Base-by-base conservation (phyloP, 2,888 invertebrate species). In the Melanotus villosus region DNA sequence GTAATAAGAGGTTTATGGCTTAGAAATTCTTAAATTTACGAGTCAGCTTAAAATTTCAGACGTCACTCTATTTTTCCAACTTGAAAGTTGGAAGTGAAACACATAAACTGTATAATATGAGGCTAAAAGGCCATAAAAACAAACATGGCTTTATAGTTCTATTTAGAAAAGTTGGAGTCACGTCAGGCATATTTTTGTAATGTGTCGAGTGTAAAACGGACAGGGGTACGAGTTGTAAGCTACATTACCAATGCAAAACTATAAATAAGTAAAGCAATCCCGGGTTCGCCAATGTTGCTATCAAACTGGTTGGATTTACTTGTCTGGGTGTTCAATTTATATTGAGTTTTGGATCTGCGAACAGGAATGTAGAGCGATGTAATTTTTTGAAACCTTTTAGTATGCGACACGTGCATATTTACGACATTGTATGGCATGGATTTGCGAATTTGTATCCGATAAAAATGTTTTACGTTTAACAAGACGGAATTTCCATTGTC, bases 241-340 rank as follows among this genome's bases (percentile, higher is more conserved):
- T 23, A 23, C 63, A 63, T 30, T 52, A 41, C 52, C 52, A 41
- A 52, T 63, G 21, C 50, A 63, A 50, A 65, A 65, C 65, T 65
- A 65, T 65, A 65, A 65, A 65, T 65, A 65, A 50, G 57, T 50
- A 50, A 65, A 65, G 47, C 65, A 58, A 65, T 65, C 43, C 57
- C 32, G 18, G 26, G 18, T 38, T 58, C 34, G 57, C 56, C 43
- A 43, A 50, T 30, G 32, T 45, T 45, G 26, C 21, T 65, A 64
- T 64, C 56, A 56, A 43, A 43, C 43, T 3, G 26, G 10, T 23
- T 26, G 58, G 58, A 57, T 65, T 65, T 65, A 50, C 47, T 26
- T 58, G 65, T 65, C 65, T 12, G 50, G 10, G 1, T 12, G 56
- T 36, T 36, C 65, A 58, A 65, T 65, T 65, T 65, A 65, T 50